phyloP scores from a whole-genome alignment of 1,140 invertebrate genomes.

The Ceratitis capitata region DNA sequence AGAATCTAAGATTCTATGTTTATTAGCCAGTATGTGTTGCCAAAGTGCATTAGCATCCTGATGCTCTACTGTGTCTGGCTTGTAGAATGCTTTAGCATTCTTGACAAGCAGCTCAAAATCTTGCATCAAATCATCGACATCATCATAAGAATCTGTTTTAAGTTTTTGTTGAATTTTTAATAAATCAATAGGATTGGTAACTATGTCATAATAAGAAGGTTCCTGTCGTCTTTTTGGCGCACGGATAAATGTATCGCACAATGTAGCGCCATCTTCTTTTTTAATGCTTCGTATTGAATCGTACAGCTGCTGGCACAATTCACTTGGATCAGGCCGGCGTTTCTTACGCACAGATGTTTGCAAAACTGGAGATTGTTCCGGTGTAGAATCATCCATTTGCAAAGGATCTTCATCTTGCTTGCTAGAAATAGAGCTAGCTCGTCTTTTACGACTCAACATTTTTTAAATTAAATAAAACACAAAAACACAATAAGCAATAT shows the following conservation, averaged over 20 bases:
- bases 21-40: constrained; percentile 78
- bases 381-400: constrained; percentile 65
- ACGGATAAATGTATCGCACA: constrained; percentile 95
- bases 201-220: constrained; percentile 90
- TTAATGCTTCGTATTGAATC: constrained; percentile 91
- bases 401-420: constrained; percentile 62
- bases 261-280: constrained; percentile 87
- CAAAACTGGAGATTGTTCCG: constrained; percentile 69
- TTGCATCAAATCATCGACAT: constrained; percentile 85
- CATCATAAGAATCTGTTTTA: constrained; percentile 93
- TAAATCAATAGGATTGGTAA: constrained; percentile 92
- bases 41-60: constrained; percentile 91
- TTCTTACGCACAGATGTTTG: constrained; percentile 42
- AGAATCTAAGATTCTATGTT: constrained; percentile 68
- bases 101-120: constrained; percentile 90
- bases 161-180: constrained; percentile 92
- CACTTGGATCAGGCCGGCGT: constrained; percentile 67
- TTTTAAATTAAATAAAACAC: constrained; percentile 31
- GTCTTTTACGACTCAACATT: constrained; percentile 61
- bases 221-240: constrained; percentile 92
- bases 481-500: background rate
- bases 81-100: constrained; percentile 95
- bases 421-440: constrained; percentile 61
- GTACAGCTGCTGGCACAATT: constrained; percentile 92
- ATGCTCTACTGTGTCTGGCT: constrained; percentile 85